Base-by-base conservation (phyloP, 2,113 vertebrate genomes). In the Ceyx melanurus region DNA sequence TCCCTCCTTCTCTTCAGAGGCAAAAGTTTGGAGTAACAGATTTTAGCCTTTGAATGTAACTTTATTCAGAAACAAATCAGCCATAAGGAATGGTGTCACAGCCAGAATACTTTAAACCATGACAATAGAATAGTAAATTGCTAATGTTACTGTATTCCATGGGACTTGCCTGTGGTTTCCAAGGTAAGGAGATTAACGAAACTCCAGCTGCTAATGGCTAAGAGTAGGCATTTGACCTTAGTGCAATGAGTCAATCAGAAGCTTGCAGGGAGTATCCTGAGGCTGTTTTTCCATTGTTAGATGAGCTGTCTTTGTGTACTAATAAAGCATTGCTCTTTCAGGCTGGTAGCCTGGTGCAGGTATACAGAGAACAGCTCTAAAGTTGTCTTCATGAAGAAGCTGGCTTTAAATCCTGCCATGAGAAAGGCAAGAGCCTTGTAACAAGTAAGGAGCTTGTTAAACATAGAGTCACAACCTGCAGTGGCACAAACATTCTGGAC, bases 161-260 rank as follows among this genome's bases (percentile, higher is more conserved):
- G 60, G 81, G 66, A 73, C 10, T 35, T 75, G 29, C 88, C 56
- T 42, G 31, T 74, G 64, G 79, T 81, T 95, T 92, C 78, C 67
- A 67, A 82, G 57, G 94, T 94, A 88, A 88, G 70, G 91, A 86
- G 91, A 96, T 96, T 70, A 97, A 96, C 97, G 93, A 89, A 92
- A 67, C 78, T 90, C 60, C 76, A 81, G 3, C 40, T 75, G 75
- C 88, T 95, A 42, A 65, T 96, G 84, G 72, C 91, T 93, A 58
- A 70, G 75, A 87, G 58, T 70, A 83, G 60, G 45, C 94, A 81
- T 95, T 89, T 92, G 33, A 94, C 94, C 90, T 90, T 46, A 56
- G 61, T 85, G 74, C 21, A 77, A 65, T 87, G 65, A 83, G 62
- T 87, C 91, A 91, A 84, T 92, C 74, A 84, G 90, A 86, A 85